These are phyloP conservation scores for Marisa cornuarietis DNA, from an alignment of 1,140 invertebrate genomes.

Conservation along the genomic window DNA sequence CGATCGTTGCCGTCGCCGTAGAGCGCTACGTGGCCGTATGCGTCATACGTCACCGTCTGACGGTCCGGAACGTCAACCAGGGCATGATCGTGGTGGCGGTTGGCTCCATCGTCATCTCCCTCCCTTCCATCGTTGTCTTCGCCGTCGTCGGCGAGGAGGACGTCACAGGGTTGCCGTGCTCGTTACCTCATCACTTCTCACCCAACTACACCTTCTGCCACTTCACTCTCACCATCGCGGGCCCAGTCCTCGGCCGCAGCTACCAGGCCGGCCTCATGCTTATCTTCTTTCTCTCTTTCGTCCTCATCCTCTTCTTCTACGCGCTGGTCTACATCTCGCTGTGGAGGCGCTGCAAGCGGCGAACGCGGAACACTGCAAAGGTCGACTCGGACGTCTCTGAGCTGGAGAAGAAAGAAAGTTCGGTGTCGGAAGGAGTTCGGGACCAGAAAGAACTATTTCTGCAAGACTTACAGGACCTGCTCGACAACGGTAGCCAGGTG, in stretches of 20 bases:
- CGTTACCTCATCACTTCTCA: slow-evolving; percentile 30
- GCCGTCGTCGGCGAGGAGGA: slow-evolving; percentile 39
- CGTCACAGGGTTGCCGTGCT: slow-evolving; percentile 37
- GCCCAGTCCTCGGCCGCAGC: slow-evolving; percentile 25
- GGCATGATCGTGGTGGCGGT: slow-evolving; percentile 42
- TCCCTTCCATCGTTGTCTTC: slow-evolving; percentile 47
- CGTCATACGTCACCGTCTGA: slow-evolving; percentile 32
- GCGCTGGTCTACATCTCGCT: slow-evolving; percentile 42
- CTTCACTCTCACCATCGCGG: slow-evolving; percentile 47
- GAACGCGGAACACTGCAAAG: background rate
- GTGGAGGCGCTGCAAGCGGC: slow-evolving; percentile 43
- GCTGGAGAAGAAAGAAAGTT: background rate
- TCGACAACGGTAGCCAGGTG: too few species aligned
- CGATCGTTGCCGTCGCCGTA: slow-evolving; percentile 49
- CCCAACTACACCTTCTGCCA: slow-evolving; percentile 38
- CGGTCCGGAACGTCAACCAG: slow-evolving; percentile 37
- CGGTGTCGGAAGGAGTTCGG: too few species aligned
- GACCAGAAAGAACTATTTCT: too few species aligned
- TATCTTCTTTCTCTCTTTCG: slow-evolving; percentile 36
- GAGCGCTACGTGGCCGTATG: slow-evolving; percentile 52
- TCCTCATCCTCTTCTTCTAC: slow-evolving; percentile 49
- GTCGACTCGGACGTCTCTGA: background rate
- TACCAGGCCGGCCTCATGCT: slow-evolving; percentile 46
- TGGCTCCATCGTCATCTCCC: slow-evolving; percentile 36
- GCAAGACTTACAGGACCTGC: too few species aligned